A percentile compares a stretch with the other conserved stretches of the same genome.
Evolutionary conservation across 2,888 invertebrate species (phyloP).

Genomic region (Melipona bicolor): DNA sequence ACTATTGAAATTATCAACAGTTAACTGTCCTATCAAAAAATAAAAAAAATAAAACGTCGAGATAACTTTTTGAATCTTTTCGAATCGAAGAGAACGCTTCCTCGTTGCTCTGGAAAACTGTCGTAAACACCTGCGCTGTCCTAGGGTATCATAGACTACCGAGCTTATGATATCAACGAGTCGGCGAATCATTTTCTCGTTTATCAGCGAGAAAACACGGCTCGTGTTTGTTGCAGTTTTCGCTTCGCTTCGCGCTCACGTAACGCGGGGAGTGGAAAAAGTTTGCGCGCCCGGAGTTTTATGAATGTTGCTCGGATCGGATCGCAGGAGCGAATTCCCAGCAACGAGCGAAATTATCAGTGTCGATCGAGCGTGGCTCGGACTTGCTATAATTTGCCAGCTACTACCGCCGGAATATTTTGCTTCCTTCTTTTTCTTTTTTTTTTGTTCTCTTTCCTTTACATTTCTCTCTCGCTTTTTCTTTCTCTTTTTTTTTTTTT

Average conservation of each 20-base stretch:
- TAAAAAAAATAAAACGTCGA: background rate
- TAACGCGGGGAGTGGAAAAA: background rate
- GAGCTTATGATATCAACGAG: conserved; percentile 17
- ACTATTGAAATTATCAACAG: no score
- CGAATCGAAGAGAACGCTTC: background rate
- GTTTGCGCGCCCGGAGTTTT: conserved; percentile 15
- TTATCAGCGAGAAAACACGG: background rate
- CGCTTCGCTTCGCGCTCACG: background rate
- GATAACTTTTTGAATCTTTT: background rate
- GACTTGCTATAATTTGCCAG: conserved; percentile 24
- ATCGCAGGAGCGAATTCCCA: conserved; percentile 23
- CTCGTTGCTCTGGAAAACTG: background rate
- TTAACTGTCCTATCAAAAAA: no score
- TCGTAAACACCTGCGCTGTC: no score
- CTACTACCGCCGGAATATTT: background rate
- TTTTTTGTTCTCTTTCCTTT: background rate
- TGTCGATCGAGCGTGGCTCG: conserved; percentile 31
- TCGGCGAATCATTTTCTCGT: conserved; percentile 14
- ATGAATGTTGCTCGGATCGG: conserved; percentile 24
- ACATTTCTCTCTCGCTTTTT: background rate
- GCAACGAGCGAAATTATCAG: conserved; percentile 48
- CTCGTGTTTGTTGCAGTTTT: conserved; percentile 1
- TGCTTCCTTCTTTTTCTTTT: no score
- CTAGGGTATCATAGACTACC: background rate
- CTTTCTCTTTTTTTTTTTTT: background rate